phyloP scores from a whole-genome alignment of 92 coral and sea anemone genomes.

The Bergia puertoricense region DNA sequence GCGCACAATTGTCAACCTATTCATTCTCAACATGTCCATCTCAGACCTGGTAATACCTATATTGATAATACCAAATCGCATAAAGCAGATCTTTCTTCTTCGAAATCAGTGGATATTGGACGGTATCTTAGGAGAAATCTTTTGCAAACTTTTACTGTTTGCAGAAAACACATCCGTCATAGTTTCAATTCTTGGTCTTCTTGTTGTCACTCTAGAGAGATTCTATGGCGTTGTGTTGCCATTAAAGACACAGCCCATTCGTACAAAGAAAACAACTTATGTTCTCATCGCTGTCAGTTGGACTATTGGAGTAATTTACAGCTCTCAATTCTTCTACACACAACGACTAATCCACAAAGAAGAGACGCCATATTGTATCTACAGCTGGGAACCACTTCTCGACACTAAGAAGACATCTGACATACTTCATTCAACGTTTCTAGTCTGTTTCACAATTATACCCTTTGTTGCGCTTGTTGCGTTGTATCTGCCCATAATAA shows the following conservation, averaged over 20 bases:
- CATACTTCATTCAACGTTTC: conserved; percentile 5
- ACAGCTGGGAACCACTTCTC: conserved; percentile 12
- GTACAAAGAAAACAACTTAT: not conserved
- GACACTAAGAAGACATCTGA: not conserved
- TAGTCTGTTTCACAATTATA: conserved; percentile 5
- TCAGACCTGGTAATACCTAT: conserved; percentile 12
- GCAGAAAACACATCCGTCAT: conserved; percentile 23
- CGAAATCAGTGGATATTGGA: not conserved
- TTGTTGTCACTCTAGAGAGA: not conserved
- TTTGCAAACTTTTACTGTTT: conserved; percentile 6
- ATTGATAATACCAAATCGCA: conserved; percentile 7
- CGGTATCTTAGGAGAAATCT: not conserved
- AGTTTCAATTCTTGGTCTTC: conserved; percentile 11
- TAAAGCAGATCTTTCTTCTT: conserved; percentile 15
- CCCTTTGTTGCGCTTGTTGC: not conserved
- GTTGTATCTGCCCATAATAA: not conserved
- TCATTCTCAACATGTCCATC: conserved; percentile 29
- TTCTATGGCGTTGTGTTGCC: conserved; percentile 13
- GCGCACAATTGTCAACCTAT: conserved; percentile 26
- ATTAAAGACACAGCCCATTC: conserved; percentile 2
- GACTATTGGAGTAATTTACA: not conserved
- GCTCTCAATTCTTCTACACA: conserved; percentile 9
- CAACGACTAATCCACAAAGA: conserved; percentile 5
- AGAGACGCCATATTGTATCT: not conserved
- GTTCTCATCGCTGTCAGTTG: not conserved